Evolutionary conservation across 2,113 vertebrate genomes (phyloP), one percentile per base, ranked within the genome.

Genomic region (Eptatretus burgeri): DNA sequence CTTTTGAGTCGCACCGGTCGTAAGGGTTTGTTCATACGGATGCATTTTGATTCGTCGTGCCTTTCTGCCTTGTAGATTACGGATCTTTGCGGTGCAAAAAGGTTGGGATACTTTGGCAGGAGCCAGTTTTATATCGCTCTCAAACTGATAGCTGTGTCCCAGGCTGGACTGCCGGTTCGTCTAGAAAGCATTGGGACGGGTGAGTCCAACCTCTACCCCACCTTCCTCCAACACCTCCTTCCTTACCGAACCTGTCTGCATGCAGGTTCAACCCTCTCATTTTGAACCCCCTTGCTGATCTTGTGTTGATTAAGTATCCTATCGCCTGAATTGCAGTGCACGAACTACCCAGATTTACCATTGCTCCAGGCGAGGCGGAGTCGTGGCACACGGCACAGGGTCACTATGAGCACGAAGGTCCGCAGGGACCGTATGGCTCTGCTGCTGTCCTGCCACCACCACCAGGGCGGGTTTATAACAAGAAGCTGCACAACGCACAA

Each of bases 101-200:
- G 77, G 0, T 73, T 82, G 69, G 86, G 85, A 64, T 93, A 80
- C 78, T 94, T 93, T 68, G 84, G 83, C 64, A 81, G 76, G 1
- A 70, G 80, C 63, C 84, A 93, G 52, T 94, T 94, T 77, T 93
- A 82, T 17, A 66, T 84, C 72, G 85, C 83, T 64, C 77, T 93
- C 75, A 95, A 91, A 75, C 77, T 93, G 71, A 81, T 95, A 51
- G 82, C 87, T 0, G 84, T 81, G 13, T 80, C 80, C 1, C 88
- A 93, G 71, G 73, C 81, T 3, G 84, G 83, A 27, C 76, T 89
- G 52, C 83, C 87, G n/a, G 67, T 93, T 66, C 76, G 77, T 66
- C 76, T 81, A 69, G 85, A 93, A 71, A 91, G 79, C 67, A 75
- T 84, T 68, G 76, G 79, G 63, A 78, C 79, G 70, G 84, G 88